These are phyloP conservation scores for Phrynocephalus forsythii DNA, from an alignment of 2,797 vertebrate species.

Conservation along the genomic window DNA sequence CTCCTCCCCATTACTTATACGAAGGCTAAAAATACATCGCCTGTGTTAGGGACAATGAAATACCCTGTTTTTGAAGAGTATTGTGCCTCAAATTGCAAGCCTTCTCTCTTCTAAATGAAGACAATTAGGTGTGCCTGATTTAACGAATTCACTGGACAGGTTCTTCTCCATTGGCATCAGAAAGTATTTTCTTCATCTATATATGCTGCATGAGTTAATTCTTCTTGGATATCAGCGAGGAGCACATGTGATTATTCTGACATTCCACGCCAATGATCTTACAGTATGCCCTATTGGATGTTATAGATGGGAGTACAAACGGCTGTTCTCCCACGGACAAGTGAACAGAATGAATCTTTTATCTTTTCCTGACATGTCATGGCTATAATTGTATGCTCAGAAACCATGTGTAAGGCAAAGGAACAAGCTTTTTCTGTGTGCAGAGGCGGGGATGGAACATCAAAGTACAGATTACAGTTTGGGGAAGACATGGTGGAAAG, in stretches of 20 bases:
- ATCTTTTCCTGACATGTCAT: not conserved
- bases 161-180: not conserved
- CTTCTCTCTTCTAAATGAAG: not conserved
- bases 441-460: conserved; percentile 17
- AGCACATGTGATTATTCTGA: conserved; percentile 19
- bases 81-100: not conserved
- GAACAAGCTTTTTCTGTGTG: not conserved
- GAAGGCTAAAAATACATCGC: not conserved
- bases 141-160: not conserved
- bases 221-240: conserved; percentile 18
- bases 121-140: not conserved
- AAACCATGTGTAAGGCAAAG: not conserved
- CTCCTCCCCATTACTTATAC: not conserved
- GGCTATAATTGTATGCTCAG: conserved; percentile 10
- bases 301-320: conserved; percentile 7
- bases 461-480: conserved; percentile 33
- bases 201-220: not conserved
- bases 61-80: not conserved
- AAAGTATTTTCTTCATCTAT: conserved; percentile 6
- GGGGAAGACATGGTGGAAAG: not conserved
- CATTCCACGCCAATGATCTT: conserved; percentile 34
- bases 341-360: conserved; percentile 23
- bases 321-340: not conserved
- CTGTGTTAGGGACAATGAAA: not conserved
- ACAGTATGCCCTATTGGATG: not conserved